Base-by-base conservation (phyloP, 2,797 vertebrate species). In the Semaprochilodus insignis region DNA sequence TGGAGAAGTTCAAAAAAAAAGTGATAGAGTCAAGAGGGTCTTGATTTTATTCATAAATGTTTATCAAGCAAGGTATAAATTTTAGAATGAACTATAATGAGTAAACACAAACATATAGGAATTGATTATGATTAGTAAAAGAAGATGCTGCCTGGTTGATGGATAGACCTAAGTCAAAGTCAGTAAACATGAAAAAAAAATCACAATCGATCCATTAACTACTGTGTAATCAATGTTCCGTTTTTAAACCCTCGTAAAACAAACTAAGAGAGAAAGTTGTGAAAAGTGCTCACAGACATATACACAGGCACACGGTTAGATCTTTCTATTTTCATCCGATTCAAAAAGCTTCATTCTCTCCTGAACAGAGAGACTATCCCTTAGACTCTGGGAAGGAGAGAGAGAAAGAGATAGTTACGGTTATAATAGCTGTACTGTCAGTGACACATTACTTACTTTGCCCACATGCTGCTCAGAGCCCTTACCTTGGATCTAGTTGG, bases 401-500 rank as follows among this genome's bases (percentile, higher is more conserved):
- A 34, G 13, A 31, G 25, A 31, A 14, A 11, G 31, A 14, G 48
- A 65, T n/a, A 40, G 48, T 25, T 17, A 51, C 31, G 44, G 40
- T 19, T 13, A n/a, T 11, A 8, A 21, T n/a, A 15, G 14, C 44
- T 51, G 10, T 25, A 27, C 23, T 17, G 3, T 36, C n/a, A 34
- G 0, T 1, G 5, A 51, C 4, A 51, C 14, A 17, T 31, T 23
- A 44, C 57, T 48, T n/a, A 36, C 19, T 60, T 81, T 74, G 34
- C 52, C 25, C 16, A 23, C 36, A 71, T 52, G 54, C 1, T 51
- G 16, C 57, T 36, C 76, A 77, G 54, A n/a, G 36, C 52, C 65
- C 80, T n/a, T 55, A 92, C 93, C 96, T 97, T 97, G 93, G 91
- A 96, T 90, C 88, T 95, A 95, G 87, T 92, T 91, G 86, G 92